Base-by-base conservation (phyloP, 2,797 vertebrate species). In the Ctenopoma kingsleyae region DNA sequence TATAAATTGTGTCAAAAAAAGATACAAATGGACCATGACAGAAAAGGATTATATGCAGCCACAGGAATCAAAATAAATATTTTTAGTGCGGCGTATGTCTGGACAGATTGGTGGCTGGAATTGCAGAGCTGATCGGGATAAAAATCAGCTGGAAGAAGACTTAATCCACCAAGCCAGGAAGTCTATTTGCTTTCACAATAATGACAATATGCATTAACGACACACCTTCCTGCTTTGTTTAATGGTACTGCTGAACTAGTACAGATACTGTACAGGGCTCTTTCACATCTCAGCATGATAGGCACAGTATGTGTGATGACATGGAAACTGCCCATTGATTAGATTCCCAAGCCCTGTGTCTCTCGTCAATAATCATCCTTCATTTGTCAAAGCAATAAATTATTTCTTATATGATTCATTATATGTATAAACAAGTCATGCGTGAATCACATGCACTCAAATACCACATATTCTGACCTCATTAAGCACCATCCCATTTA, bases 21-120 rank as follows among this genome's bases (percentile, higher is more conserved):
- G 83, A 80, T 59, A 85, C 76, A 81, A 87, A 91, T 77, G 61
- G 50, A 67, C 64, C 58, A 52, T 74, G 83, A 86, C 74, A 81
- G 83, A 49, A 44, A 30, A 68, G 76, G 74, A 84, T 82, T 80
- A 82, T 46, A 55, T 46, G 74, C 57, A 67, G 65, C 83, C 74
- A 77, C 78, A 76, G 74, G 72, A 76, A 48, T 82, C 62, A 61
- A 63, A 76, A 83, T 67, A 80, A 80, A 81, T 54, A 55, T 78
- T 83, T 78, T 65, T 40, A 38, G 60, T 68, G 59, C 19, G 1
- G 30, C 25, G 38, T 74, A 51, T 55, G 74, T 75, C 67, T 74
- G 76, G 63, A 79, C 76, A 80, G 63, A 51, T 80, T 69, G 80
- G 71, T 49, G 19, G 58, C 68, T 57, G 48, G 64, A 78, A 59